Conservation (phyloP, 2,797 vertebrate genomes). For the Avahi laniger region DNA sequence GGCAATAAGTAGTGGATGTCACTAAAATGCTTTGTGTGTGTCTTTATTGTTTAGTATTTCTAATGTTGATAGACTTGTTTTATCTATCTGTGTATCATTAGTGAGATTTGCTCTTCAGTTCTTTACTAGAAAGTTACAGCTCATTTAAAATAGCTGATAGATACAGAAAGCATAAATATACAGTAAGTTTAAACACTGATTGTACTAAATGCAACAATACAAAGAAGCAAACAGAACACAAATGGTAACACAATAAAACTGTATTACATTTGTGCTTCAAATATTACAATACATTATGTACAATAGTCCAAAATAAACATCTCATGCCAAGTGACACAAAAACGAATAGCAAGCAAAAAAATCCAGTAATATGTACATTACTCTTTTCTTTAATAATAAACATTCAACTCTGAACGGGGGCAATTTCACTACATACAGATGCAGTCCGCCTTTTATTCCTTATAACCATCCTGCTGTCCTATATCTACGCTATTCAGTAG, state of each 20-base stretch:
- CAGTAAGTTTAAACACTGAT: constrained; percentile 89
- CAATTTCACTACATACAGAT: constrained; percentile 87
- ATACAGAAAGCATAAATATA: constrained; percentile 90
- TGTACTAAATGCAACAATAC: constrained; percentile 91
- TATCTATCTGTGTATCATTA: constrained; percentile 82
- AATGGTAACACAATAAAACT: constrained; percentile 99
- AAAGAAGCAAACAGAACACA: constrained; percentile 88
- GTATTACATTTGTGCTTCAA: constrained; percentile 99
- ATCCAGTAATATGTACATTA: constrained; percentile 91
- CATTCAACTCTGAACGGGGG: constrained; percentile 88
- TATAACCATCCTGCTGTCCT: constrained; percentile 85
- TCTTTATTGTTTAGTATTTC: constrained; percentile 79
- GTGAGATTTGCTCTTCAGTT: constrained; percentile 86
- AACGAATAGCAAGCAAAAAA: constrained; percentile 90
- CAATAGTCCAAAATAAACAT: constrained; percentile 98
- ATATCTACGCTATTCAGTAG: constrained; percentile 93
- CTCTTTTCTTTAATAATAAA: constrained; percentile 85
- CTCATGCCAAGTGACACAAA: constrained; percentile 96
- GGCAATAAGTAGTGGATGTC: constrained; percentile 78
- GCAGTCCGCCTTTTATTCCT: constrained; percentile 85
- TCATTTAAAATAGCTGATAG: constrained; percentile 89
- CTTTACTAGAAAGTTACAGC: constrained; percentile 89
- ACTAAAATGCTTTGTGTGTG: constrained; percentile 76
- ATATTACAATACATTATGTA: constrained; percentile 99
- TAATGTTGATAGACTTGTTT: constrained; percentile 84